These are phyloP conservation scores for Spea hammondii DNA, from an alignment of 2,797 vertebrate genomes.

Conservation along the genomic window DNA sequence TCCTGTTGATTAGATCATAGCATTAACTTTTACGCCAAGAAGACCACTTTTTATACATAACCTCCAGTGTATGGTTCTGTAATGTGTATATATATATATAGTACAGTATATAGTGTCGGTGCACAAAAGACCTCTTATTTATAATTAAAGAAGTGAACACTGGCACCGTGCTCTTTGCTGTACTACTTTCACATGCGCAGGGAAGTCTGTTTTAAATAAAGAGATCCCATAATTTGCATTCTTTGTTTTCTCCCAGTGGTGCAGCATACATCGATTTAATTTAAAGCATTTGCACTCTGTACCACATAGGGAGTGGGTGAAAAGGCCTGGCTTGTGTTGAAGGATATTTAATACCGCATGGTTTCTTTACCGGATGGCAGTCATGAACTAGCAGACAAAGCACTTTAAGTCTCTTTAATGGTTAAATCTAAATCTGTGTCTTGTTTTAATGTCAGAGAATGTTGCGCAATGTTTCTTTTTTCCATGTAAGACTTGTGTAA, in stretches of 20 bases:
- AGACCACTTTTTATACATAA: too few species aligned
- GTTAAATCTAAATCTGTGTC: not conserved
- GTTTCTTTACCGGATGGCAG: conserved; percentile 32
- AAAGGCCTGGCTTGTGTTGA: conserved; percentile 42
- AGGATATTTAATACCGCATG: conserved; percentile 50
- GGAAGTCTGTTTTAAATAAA: conserved; percentile 44
- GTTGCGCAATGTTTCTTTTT: not conserved
- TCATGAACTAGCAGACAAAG: conserved; percentile 36
- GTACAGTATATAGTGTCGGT: too few species aligned
- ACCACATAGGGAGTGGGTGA: conserved; percentile 10
- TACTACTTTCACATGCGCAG: conserved; percentile 29
- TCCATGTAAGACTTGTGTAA: not conserved
- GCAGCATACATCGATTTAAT: conserved; percentile 40
- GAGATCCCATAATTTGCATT: conserved; percentile 41
- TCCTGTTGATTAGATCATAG: conserved; percentile 17
- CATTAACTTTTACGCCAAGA: conserved; percentile 12
- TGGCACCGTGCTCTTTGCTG: conserved; percentile 11
- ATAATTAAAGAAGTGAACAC: conserved; percentile 37
- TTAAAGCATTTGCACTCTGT: conserved; percentile 34
- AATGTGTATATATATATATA: too few species aligned
- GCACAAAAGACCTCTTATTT: not conserved
- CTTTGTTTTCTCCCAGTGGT: conserved; percentile 40
- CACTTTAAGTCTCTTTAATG: conserved; percentile 27
- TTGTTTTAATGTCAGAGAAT: conserved; percentile 2
- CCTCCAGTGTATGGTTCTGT: too few species aligned